Base-by-base conservation (phyloP, 2,113 vertebrate genomes). In the Oncorhynchus gorbuscha region DNA sequence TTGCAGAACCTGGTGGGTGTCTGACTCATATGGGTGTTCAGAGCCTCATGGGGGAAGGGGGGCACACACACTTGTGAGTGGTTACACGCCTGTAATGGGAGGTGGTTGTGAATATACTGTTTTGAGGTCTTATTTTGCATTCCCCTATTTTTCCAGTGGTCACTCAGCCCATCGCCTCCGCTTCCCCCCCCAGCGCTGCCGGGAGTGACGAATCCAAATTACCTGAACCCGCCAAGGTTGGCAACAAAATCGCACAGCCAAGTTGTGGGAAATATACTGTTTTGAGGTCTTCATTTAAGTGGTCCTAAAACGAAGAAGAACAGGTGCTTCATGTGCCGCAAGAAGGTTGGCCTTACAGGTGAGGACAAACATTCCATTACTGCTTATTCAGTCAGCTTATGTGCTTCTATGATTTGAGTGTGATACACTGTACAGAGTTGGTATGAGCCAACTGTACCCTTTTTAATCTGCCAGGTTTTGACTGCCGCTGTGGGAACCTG, bases 281-380 rank as follows among this genome's bases (percentile, higher is more conserved):
- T n/a, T n/a, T n/a, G n/a, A n/a, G n/a, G n/a, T n/a, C n/a, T n/a
- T n/a, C n/a, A n/a, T n/a, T n/a, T n/a, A n/a, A n/a, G n/a, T n/a
- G n/a, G n/a, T n/a, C n/a, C n/a, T n/a, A n/a, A 92, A 1, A 94
- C 93, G 68, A 96, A 95, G 82, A 96, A 94, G 90, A 95, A 94
- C 72, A 92, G 95, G 62, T 96, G 95, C 90, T 95, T 94, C 72
- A 94, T 93, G 79, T 96, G 95, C 83, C 91, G 94, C 79, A 96
- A 96, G 86, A 97, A 96, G 83, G 86, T 97, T 1, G 95, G 95
- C 76, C 93, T 96, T 5, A 97, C 95, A 86, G 95, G 95, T 96
- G 58, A 87, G 94, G 20, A n/a, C 59, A 55, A 4, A 55, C n/a
- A 24, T n/a, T 32, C 28, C 30, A 24, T 55, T 14, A 12, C 66